Conservation (phyloP, 2,797 vertebrate genomes). For the Takifugu ocellatus region DNA sequence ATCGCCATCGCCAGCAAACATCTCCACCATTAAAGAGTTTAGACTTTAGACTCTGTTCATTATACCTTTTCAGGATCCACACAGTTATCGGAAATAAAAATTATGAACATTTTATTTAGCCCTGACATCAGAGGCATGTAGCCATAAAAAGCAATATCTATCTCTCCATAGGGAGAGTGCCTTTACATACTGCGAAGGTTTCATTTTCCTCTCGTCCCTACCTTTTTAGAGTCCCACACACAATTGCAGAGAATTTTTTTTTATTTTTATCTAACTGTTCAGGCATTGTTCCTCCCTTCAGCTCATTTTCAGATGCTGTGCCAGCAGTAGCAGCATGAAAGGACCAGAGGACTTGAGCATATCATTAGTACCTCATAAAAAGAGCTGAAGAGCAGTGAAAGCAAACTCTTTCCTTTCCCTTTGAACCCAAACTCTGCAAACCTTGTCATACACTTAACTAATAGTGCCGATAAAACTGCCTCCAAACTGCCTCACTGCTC, state of each 20-base stretch:
- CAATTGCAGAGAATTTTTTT: slow-evolving; percentile 25
- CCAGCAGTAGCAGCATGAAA: slow-evolving; percentile 15
- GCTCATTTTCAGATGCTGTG: slow-evolving; percentile 24
- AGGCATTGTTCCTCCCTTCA: slow-evolving; percentile 25
- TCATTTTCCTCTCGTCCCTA: slow-evolving; percentile 8
- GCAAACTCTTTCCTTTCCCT: slow-evolving; percentile 9
- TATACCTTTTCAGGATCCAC: no score
- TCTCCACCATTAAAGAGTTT: no score
- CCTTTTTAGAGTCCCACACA: slow-evolving; percentile 9
- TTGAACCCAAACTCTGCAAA: not conserved
- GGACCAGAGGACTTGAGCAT: slow-evolving; percentile 12
- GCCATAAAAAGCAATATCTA: no score
- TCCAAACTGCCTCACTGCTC: slow-evolving; percentile 4
- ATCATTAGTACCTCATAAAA: slow-evolving; percentile 26
- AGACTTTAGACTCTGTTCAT: no score
- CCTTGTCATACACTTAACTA: slow-evolving; percentile 20
- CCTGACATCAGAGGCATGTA: no score
- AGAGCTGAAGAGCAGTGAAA: slow-evolving; percentile 12
- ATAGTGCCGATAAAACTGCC: slow-evolving; percentile 21
- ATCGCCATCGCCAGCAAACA: no score
- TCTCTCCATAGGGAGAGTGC: no score
- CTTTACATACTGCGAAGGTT: no score
- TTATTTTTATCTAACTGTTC: slow-evolving; percentile 10
- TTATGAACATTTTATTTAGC: no score
- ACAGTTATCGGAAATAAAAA: no score